These are phyloP conservation scores for Cygnus olor DNA, from an alignment of 2,797 vertebrate genomes.

Conservation along the genomic window DNA sequence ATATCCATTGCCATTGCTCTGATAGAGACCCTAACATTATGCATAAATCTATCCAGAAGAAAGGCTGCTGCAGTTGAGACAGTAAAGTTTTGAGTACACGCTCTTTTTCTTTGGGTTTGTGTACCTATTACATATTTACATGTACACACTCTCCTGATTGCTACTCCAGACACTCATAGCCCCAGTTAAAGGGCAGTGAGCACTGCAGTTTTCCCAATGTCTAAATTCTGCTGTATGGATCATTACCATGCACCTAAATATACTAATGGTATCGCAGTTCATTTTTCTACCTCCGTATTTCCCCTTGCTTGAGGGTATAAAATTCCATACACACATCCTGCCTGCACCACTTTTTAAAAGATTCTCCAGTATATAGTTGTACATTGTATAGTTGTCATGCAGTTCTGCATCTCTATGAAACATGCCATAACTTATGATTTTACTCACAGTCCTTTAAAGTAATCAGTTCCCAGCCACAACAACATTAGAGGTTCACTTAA, in stretches of 20 bases:
- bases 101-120: neutral
- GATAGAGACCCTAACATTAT: neutral
- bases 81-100: neutral
- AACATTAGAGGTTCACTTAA: slow-evolving; percentile 27
- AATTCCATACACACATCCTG: neutral
- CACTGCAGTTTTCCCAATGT: neutral
- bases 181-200: neutral
- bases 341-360: neutral
- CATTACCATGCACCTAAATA: slow-evolving; percentile 14
- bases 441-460: slow-evolving; percentile 9
- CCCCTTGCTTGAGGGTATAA: neutral
- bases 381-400: neutral
- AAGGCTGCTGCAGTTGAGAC: neutral
- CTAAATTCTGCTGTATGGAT: neutral
- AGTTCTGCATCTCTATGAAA: neutral
- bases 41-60: neutral
- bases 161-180: neutral
- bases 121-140: neutral
- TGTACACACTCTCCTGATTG: neutral
- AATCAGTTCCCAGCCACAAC: neutral
- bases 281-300: slow-evolving; percentile 23
- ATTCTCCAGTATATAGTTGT: neutral
- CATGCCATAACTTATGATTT: slow-evolving; percentile 33
- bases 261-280: neutral
- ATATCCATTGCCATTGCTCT: neutral